These are phyloP conservation scores for Yoshiicerus persimilis DNA, from an alignment of 1,140 invertebrate genomes.

Conservation along the genomic window DNA sequence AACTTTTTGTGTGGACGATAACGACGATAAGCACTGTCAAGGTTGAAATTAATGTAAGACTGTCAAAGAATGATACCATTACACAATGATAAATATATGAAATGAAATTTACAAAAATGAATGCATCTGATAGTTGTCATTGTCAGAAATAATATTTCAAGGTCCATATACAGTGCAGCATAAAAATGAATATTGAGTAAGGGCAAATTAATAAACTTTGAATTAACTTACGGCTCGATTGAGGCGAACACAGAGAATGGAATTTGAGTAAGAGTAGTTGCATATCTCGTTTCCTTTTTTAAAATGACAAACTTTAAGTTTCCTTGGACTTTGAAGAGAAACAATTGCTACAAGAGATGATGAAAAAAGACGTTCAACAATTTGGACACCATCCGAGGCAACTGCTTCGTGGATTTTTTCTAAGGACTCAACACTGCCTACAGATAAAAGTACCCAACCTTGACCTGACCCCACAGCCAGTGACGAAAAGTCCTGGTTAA, in stretches of 20 bases:
- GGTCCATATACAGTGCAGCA: no score
- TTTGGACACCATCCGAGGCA: slow-evolving; percentile 83
- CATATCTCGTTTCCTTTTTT: slow-evolving; percentile 98
- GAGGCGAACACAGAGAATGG: slow-evolving; percentile 92
- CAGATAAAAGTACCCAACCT: slow-evolving; percentile 45
- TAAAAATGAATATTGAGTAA: no score
- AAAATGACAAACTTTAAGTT: slow-evolving; percentile 95
- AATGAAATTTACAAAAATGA: no score
- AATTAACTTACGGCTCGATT: slow-evolving; percentile 81
- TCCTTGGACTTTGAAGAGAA: slow-evolving; percentile 85
- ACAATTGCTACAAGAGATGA: slow-evolving; percentile 96
- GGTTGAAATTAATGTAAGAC: no score
- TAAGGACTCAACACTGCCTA: slow-evolving; percentile 34
- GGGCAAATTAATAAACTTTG: not conserved
- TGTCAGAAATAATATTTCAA: no score
- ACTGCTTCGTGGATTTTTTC: slow-evolving; percentile 47
- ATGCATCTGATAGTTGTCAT: no score
- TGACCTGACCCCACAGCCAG: slow-evolving; percentile 45
- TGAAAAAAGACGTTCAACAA: slow-evolving; percentile 94
- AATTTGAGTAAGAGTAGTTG: slow-evolving; percentile 97
- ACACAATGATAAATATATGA: no score
- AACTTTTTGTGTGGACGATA: no score
- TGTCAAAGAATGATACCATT: no score
- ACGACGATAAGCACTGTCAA: no score
- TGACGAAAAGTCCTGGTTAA: slow-evolving; percentile 49